Evolutionary conservation across 2,888 invertebrate genomes (phyloP), one percentile per base, ranked within the genome.

Genomic region (Tetheella fluctuosa): DNA sequence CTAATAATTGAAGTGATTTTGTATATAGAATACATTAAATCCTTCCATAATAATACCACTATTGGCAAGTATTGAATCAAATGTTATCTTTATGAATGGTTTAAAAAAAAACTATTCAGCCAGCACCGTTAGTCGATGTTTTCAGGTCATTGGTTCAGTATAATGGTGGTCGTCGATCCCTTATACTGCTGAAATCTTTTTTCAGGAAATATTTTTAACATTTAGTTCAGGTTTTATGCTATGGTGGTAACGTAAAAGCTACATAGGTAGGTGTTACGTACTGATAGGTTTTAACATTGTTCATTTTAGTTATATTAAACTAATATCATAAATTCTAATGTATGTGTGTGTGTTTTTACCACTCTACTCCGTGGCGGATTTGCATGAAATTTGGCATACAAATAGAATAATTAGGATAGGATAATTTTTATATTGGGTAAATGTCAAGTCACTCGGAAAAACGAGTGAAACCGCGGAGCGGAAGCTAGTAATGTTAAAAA

Each of bases 131-230:
- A 63, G 70, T 59, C 60, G 70, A 69, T 65, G 68, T 81, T 80
- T 84, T 72, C 80, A 77, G 84, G 80, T 81, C 85, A 85, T 84
- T 76, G 83, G 74, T 74, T 83, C 68, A 65, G 65, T 75, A 79
- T 77, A 75, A 77, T 71, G 71, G 63, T 59, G 67, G 64, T 70
- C 70, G 64, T 57, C 65, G 64, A 68, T 65, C 71, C 66, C 69
- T 74, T 74, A 73, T 76, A 73, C 28, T 69, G 72, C 68, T 65
- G 69, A 71, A 73, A 72, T 74, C 74, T 69, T 68, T 67, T 64
- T 54, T 54, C 54, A 54, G n/a, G n/a, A 54, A 54, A 28, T n/a
- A 30, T 28, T 28, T n/a, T 28, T 23, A 54, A 28, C 10, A 30
- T 28, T 28, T 6, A 54, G 3, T 66, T 58, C 54, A 62, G 62